Evolutionary conservation across 37 sponge, comb jelly and placozoan species (phyloP), one percentile per base, ranked within the genome.

Genomic region (Axinella damicornis): DNA sequence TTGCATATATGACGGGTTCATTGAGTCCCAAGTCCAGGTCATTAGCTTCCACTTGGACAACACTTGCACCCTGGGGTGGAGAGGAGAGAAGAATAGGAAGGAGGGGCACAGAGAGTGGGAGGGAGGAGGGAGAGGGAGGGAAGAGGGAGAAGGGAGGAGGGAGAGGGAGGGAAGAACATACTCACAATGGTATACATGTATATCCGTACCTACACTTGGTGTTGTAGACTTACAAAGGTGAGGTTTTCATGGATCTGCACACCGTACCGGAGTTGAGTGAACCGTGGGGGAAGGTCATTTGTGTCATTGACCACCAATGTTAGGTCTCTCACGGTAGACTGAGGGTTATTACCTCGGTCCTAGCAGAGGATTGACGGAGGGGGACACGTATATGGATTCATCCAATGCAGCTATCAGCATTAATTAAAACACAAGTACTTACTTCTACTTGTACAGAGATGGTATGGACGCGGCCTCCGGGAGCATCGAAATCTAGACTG

Each of bases 1-100:
- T 75, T 1, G 36, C 20, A 46, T 77, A 89, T 2, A 83, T 12
- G 20, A 89, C 46, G 31, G 34, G 56, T 64, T 83, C 89, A 71
- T 89, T 64, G 52, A 89, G 61, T 27, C 82, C 82, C 11, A 30
- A 21, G 57, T 89, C 89, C 19, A 54, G 68, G 25, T 89, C 89
- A 34, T 15, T n/a, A 52, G 89, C 89, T 5, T 40, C 60, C 22
- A 89, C 79, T 28, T 35, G 53, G 12, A 77, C 24, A 18, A 89
- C 65, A 70, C 9, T 18, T 16, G 53, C 52, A 58, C 84, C 89
- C 89, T 89, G 77, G 36, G 54, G 6, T 19, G 9, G 46, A 12
- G 46, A 9, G 17, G 2, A n/a, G 27, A 28, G 27, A 28, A 9
- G 46, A 46, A 9, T 4, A 9, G 9, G 46, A 9, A 9, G 9